phyloP scores from a whole-genome alignment of 2,797 vertebrate species.

The Mormyrops attenuatus region DNA sequence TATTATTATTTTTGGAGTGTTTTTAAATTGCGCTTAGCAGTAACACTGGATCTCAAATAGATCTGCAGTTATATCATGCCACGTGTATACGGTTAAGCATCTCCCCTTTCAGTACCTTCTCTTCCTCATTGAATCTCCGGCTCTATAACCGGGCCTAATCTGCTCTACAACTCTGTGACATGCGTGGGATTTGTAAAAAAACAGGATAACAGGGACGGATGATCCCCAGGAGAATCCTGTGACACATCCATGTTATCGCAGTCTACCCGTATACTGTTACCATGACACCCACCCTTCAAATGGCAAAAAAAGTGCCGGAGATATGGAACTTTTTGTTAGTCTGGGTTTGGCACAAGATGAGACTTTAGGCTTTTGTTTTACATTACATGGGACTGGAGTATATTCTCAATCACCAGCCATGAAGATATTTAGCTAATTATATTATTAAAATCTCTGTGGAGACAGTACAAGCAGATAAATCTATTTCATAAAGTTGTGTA shows the following conservation, averaged over 20 bases:
- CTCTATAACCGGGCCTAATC: constrained; percentile 25
- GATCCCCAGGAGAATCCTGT: background rate
- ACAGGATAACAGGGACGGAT: constrained; percentile 28
- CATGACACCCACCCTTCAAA: constrained; percentile 2
- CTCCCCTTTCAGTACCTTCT: background rate
- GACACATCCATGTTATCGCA: background rate
- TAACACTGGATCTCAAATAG: background rate
- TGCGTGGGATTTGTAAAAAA: constrained; percentile 24
- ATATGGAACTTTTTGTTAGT: background rate
- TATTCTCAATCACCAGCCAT: background rate
- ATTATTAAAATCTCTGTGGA: background rate
- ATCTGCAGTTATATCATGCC: background rate
- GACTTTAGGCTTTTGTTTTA: background rate
- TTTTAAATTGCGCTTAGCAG: background rate
- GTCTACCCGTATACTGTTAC: background rate
- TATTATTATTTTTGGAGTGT: background rate
- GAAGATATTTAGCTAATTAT: background rate
- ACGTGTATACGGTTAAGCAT: background rate
- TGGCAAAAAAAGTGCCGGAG: background rate
- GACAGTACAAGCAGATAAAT: background rate
- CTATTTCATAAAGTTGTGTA: background rate
- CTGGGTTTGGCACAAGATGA: background rate
- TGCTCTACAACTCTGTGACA: background rate
- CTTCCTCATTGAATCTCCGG: background rate
- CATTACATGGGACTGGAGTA: background rate